Percentiles rank a stretch among this genome's conserved stretches.
phyloP scores from a whole-genome alignment of 2,888 invertebrate species.

The Pammene aurita region DNA sequence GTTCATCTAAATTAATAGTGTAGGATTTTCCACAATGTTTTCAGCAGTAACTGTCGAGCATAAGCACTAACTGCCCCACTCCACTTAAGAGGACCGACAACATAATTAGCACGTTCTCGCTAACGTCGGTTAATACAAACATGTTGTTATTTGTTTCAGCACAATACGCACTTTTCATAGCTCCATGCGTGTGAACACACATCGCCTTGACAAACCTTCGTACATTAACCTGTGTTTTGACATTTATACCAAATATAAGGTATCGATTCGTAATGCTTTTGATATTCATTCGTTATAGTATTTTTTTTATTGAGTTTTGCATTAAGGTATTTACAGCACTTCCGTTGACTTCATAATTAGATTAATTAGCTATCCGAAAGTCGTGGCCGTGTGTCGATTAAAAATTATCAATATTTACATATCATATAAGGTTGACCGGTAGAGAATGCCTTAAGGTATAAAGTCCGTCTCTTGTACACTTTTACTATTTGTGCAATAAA shows the following conservation, averaged over 20 bases:
- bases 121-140: conserved; percentile 32
- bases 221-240: background rate
- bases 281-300: too few relatives aligned
- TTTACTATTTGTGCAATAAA: too few relatives aligned
- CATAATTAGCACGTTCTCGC: conserved; percentile 23
- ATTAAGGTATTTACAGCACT: too few relatives aligned
- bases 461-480: too few relatives aligned
- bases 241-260: background rate
- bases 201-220: conserved; percentile 11
- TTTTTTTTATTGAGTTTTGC: too few relatives aligned
- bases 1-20: background rate
- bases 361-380: too few relatives aligned
- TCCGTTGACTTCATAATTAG: too few relatives aligned
- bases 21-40: conserved; percentile 8
- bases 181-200: conserved; percentile 1
- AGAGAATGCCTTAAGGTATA: too few relatives aligned
- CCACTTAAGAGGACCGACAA: conserved; percentile 25
- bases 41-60: conserved; percentile 11
- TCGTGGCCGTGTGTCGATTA: too few relatives aligned
- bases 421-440: too few relatives aligned
- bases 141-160: conserved; percentile 27
- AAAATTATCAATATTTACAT: too few relatives aligned
- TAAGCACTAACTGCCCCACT: conserved; percentile 25
- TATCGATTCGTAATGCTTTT: background rate
- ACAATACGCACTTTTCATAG: conserved; percentile 16